Percentiles rank a stretch among this genome's conserved stretches.
Conservation (phyloP, 2,797 vertebrate genomes). For the Phoebastria nigripes region DNA sequence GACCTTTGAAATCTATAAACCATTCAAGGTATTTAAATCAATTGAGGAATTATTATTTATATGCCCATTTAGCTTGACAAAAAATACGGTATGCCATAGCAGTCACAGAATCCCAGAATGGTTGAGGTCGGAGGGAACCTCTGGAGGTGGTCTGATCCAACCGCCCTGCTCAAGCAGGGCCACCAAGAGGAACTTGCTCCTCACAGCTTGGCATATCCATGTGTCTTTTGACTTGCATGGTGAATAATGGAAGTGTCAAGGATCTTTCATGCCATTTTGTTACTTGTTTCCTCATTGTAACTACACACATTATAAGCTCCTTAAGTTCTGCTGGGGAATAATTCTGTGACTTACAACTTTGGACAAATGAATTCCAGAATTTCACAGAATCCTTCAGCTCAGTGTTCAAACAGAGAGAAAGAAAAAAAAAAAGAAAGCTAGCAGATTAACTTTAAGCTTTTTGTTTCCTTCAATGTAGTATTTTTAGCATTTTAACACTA, state of each 20-base stretch:
- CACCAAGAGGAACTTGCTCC: background rate
- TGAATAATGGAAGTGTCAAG: background rate
- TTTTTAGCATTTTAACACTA: background rate
- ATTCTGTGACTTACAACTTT: background rate
- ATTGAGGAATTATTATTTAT: background rate
- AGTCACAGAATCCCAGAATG: background rate
- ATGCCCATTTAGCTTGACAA: background rate
- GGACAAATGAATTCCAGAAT: background rate
- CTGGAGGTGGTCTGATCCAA: background rate
- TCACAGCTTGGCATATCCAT: background rate
- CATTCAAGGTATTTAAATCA: background rate
- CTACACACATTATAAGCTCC: background rate
- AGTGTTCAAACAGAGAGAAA: background rate
- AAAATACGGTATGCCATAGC: background rate
- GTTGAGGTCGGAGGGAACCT: background rate
- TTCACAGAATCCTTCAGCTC: background rate
- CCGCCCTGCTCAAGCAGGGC: background rate
- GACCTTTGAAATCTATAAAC: background rate
- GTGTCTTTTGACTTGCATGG: background rate
- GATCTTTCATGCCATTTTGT: background rate
- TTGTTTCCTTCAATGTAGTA: background rate
- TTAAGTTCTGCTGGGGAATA: background rate
- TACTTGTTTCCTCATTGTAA: background rate
- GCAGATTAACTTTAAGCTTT: background rate
- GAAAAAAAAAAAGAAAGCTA: background rate